Evolutionary conservation across 2,888 invertebrate genomes (phyloP).

Genomic region (Seladonia tumulorum): DNA sequence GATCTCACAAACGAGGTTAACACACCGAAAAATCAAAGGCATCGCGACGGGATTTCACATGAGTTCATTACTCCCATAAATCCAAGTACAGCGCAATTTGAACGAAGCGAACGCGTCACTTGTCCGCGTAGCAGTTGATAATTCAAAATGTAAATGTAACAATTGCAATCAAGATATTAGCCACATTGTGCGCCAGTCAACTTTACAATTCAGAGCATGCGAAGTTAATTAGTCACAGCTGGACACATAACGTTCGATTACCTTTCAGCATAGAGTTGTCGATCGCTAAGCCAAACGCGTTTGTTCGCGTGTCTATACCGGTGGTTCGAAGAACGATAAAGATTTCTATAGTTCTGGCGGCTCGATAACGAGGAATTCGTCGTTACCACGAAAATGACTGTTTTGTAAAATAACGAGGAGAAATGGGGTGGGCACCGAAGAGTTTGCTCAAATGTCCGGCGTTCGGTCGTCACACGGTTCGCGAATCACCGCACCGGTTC

Average conservation of each 20-base stretch:
- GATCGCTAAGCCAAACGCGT: neutral
- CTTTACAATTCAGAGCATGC: neutral
- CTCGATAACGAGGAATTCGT: neutral
- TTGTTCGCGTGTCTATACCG: neutral
- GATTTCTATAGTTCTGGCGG: neutral
- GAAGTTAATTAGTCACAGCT: neutral
- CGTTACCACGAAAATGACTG: neutral
- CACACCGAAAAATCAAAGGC: neutral
- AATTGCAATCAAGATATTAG: neutral
- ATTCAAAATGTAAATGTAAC: neutral
- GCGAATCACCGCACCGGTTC: neutral
- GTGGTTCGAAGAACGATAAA: neutral
- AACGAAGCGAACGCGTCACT: neutral
- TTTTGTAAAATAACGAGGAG: neutral
- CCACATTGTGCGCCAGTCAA: neutral
- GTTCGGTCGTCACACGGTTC: neutral
- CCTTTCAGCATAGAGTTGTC: neutral
- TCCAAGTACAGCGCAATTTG: neutral
- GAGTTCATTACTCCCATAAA: neutral
- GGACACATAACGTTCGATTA: neutral
- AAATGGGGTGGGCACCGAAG: neutral
- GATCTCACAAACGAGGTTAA: neutral
- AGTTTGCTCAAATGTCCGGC: neutral
- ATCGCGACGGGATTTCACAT: neutral
- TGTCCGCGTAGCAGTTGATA: neutral